A percentile compares a stretch with the other conserved stretches of the same genome.
phyloP scores from a whole-genome alignment of 2,888 invertebrate species.

The Altica lythri region DNA sequence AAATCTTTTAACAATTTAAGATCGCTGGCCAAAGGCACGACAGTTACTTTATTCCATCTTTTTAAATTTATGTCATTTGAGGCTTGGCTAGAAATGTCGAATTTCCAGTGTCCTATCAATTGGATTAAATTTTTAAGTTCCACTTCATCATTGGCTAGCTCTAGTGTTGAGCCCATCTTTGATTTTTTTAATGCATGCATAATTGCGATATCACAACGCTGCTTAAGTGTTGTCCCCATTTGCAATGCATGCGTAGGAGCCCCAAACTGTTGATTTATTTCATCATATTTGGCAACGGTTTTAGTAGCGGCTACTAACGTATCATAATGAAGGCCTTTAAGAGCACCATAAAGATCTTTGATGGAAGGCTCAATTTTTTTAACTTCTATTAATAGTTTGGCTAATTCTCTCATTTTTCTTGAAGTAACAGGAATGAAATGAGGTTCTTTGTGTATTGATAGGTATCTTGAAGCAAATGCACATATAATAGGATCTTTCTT shows the following conservation, averaged over 20 bases:
- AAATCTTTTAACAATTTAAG: conserved; percentile 35
- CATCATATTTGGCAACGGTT: neutral
- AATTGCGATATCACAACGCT: conserved; percentile 36
- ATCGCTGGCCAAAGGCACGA: conserved; percentile 28
- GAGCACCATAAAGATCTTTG: conserved; percentile 5
- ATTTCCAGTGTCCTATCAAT: conserved; percentile 36
- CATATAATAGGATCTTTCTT: conserved; percentile 19
- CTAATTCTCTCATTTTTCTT: conserved; percentile 15
- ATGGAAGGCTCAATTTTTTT: conserved; percentile 9
- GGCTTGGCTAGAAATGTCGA: conserved; percentile 29
- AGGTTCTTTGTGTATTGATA: conserved; percentile 5
- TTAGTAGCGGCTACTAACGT: conserved; percentile 14
- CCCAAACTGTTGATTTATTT: neutral
- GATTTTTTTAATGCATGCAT: conserved; percentile 33
- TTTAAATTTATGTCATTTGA: conserved; percentile 28
- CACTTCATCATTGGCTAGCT: conserved; percentile 30
- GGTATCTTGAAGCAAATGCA: conserved; percentile 14
- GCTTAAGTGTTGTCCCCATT: conserved; percentile 39
- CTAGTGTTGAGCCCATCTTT: conserved; percentile 6
- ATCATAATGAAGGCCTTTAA: conserved; percentile 6
- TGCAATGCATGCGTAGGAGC: conserved; percentile 29
- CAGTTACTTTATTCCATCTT: conserved; percentile 28
- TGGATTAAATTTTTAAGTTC: conserved; percentile 37
- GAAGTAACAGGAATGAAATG: conserved; percentile 4
- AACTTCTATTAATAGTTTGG: conserved; percentile 7